Evolutionary conservation across 1,140 invertebrate species (phyloP).

Genomic region (Papilio machaon): DNA sequence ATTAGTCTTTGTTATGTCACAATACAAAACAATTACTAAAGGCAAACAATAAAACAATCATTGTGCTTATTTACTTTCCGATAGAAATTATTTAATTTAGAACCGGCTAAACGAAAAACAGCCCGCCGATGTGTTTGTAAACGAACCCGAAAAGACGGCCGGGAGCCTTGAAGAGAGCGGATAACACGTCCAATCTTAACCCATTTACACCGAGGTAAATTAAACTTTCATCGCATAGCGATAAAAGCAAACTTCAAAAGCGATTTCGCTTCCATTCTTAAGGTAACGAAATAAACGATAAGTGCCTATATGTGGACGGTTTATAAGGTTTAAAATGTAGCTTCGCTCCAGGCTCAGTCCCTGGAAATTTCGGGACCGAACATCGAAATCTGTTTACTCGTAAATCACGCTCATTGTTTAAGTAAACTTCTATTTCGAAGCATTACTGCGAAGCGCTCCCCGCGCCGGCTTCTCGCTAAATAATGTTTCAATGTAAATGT

Average conservation of each 20-base stretch:
- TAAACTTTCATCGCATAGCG: conserved; percentile 60
- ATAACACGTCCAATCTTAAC: conserved; percentile 69
- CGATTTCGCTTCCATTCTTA: conserved; percentile 49
- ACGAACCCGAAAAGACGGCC: conserved; percentile 64
- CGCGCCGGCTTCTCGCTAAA: conserved; percentile 66
- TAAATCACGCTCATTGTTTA: conserved; percentile 80
- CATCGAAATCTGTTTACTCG: conserved; percentile 73
- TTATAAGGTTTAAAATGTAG: conserved; percentile 52
- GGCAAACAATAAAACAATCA: conserved; percentile 30
- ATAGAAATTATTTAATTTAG: conserved; percentile 74
- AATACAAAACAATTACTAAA: conserved; percentile 24
- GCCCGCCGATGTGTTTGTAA: conserved; percentile 71
- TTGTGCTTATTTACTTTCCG: conserved; percentile 63
- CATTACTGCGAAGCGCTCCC: conserved; percentile 66
- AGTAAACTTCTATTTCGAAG: conserved; percentile 79
- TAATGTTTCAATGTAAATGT: conserved; percentile 65
- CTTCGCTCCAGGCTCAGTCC: conserved; percentile 38
- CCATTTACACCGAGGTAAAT: conserved; percentile 60
- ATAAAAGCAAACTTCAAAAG: conserved; percentile 63
- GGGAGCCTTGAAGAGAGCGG: conserved; percentile 73
- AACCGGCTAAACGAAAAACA: conserved; percentile 70
- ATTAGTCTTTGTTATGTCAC: conserved; percentile 35
- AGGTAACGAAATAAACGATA: conserved; percentile 37
- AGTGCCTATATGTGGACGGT: conserved; percentile 34
- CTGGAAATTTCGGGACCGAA: conserved; percentile 64